phyloP scores from a whole-genome alignment of 2,113 vertebrate genomes.

The Menura novaehollandiae region DNA sequence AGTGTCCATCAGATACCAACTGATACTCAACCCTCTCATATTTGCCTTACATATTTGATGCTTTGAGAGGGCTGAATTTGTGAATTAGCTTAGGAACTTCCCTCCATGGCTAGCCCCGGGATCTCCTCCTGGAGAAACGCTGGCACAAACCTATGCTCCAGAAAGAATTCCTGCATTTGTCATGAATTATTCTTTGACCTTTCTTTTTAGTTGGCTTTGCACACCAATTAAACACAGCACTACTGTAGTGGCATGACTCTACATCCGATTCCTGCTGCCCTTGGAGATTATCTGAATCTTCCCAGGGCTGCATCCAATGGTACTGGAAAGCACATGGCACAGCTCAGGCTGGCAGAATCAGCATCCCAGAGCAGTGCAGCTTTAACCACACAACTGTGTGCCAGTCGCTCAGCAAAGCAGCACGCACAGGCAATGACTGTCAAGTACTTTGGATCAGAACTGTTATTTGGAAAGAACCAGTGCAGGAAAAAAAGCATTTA shows the following conservation, averaged over 20 bases:
- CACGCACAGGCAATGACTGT: not conserved
- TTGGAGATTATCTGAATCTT: not conserved
- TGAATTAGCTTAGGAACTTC: not conserved
- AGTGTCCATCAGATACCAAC: not conserved
- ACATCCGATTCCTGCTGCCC: not conserved
- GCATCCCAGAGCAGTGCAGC: not conserved
- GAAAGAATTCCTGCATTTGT: not conserved
- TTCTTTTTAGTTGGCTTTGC: not conserved
- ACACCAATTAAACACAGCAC: not conserved
- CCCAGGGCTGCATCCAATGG: not conserved
- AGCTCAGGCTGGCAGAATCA: not conserved
- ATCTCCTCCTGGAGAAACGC: not conserved
- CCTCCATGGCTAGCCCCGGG: not conserved
- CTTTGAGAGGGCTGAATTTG: not conserved
- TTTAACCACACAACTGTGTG: not conserved
- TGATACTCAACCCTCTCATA: not conserved
- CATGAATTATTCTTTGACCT: not conserved
- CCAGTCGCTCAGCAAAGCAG: not conserved
- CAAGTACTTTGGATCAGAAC: not conserved
- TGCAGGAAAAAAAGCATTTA: not conserved
- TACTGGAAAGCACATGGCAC: not conserved
- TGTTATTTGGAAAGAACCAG: not conserved
- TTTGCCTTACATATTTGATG: not conserved
- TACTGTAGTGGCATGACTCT: not conserved
- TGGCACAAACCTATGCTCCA: not conserved